A percentile compares a stretch with the other conserved stretches of the same genome.
Evolutionary conservation across 1,140 invertebrate species (phyloP).

Genomic region (Platorchestia sp.): DNA sequence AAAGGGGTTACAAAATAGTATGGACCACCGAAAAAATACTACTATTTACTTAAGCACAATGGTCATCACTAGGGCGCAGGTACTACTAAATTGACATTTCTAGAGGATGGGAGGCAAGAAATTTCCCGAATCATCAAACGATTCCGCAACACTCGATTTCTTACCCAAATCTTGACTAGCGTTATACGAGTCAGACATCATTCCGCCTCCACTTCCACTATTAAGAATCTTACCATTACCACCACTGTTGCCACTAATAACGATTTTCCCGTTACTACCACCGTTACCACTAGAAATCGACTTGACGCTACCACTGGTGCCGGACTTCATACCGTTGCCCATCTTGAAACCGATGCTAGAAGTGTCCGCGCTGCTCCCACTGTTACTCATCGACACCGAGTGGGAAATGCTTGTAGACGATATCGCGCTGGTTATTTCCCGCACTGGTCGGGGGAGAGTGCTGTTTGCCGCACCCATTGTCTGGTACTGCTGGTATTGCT

Average conservation of each 20-base stretch:
- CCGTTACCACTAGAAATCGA: neutral
- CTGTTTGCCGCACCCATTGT: neutral
- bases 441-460: neutral
- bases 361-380: neutral
- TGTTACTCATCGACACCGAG: neutral
- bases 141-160: conserved; percentile 60
- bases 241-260: neutral
- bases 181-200: conserved; percentile 53
- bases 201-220: conserved; percentile 51
- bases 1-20: neutral
- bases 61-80: conserved; percentile 22
- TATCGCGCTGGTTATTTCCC: conserved; percentile 13
- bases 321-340: conserved; percentile 7
- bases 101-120: conserved; percentile 78
- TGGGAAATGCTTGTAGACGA: neutral
- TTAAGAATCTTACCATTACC: neutral
- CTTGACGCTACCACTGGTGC: neutral
- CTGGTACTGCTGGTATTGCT: conserved; percentile 3
- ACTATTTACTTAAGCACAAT: neutral
- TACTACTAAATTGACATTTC: conserved; percentile 16
- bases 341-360: neutral
- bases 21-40: neutral
- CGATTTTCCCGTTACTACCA: neutral
- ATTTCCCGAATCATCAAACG: conserved; percentile 78
- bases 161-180: conserved; percentile 55